These are phyloP conservation scores for Neodontobutis hainanensis DNA, from an alignment of 2,113 vertebrate genomes.

Conservation along the genomic window DNA sequence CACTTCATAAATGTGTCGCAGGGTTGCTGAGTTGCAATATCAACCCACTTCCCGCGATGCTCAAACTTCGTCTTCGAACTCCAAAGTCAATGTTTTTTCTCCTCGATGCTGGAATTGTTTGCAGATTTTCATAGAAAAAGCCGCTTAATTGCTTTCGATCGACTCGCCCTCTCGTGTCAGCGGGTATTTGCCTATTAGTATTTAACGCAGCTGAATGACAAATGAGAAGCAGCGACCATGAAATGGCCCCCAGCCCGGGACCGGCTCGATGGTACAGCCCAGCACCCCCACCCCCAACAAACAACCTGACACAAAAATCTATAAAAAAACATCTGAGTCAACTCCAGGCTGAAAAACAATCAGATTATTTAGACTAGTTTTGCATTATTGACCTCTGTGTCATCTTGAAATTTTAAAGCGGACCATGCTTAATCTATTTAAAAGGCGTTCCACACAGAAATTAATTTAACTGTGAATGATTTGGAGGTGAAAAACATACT, in stretches of 20 bases:
- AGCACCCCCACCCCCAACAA: conserved; percentile 20
- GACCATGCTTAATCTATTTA: not conserved
- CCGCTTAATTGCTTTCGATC: conserved; percentile 77
- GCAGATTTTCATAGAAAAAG: conserved; percentile 47
- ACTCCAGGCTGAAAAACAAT: conserved; percentile 30
- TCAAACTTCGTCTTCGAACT: not conserved
- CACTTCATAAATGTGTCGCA: conserved; percentile 4
- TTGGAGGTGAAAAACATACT: not conserved
- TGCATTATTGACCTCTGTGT: conserved; percentile 32
- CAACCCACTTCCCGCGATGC: not conserved
- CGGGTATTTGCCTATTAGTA: conserved; percentile 77
- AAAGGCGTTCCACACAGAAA: not conserved
- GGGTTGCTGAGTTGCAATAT: conserved; percentile 2
- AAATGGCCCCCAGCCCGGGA: conserved; percentile 68
- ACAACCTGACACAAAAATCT: conserved; percentile 57
- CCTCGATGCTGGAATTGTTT: conserved; percentile 22
- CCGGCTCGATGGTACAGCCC: conserved; percentile 23
- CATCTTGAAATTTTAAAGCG: conserved; percentile 11
- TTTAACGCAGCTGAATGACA: conserved; percentile 79
- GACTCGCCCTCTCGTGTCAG: conserved; percentile 58
- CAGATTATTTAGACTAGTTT: conserved; percentile 6
- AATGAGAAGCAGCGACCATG: conserved; percentile 75
- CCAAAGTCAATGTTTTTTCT: conserved; percentile 10
- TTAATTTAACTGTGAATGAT: conserved; percentile 2
- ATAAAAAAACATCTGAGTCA: conserved; percentile 45